Evolutionary conservation across 1,140 invertebrate species (phyloP), one percentile per base, ranked within the genome.

Genomic region (Adelges cooleyi): DNA sequence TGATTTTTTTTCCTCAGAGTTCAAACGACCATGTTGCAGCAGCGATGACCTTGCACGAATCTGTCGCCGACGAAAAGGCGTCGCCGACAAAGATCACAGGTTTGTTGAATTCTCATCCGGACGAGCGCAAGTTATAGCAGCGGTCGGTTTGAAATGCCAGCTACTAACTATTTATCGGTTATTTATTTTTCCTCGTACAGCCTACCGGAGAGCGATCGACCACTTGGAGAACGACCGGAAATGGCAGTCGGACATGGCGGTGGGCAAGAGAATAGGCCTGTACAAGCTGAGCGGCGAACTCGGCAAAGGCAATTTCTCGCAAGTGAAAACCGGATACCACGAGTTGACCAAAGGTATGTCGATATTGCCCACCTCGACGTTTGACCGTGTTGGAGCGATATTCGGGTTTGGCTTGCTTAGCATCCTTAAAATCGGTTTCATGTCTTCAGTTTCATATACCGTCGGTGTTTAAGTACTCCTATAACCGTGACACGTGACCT

Each of bases 301-400:
- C 49, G 91, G 90, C 36, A 81, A 80, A 71, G 90, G 90, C 33
- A 94, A 94, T 73, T 94, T 94, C 75, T 91, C 90, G 6, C 87
- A 89, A 77, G 91, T 94, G 49, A 90, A 90, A 75, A 77, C 92
- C 70, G 91, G 85, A 29, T 81, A 87, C 51, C 90, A 94, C 76
- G 81, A 86, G 67, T 75, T 91, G 42, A 90, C 87, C 23, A 86
- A 86, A 78, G 90, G 90, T 88, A n/a, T n/a, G n/a, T n/a, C n/a
- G n/a, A n/a, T n/a, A n/a, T n/a, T n/a, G n/a, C n/a, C n/a, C n/a
- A n/a, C n/a, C n/a, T n/a, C n/a, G n/a, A n/a, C n/a, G n/a, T n/a
- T n/a, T n/a, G n/a, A n/a, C n/a, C n/a, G n/a, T n/a, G n/a, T n/a
- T n/a, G n/a, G n/a, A n/a, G n/a, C n/a, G n/a, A n/a, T n/a, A n/a